A percentile compares a stretch with the other conserved stretches of the same genome.
Evolutionary conservation across 2,888 invertebrate species (phyloP).

Genomic region (Cremastinae sp.): DNA sequence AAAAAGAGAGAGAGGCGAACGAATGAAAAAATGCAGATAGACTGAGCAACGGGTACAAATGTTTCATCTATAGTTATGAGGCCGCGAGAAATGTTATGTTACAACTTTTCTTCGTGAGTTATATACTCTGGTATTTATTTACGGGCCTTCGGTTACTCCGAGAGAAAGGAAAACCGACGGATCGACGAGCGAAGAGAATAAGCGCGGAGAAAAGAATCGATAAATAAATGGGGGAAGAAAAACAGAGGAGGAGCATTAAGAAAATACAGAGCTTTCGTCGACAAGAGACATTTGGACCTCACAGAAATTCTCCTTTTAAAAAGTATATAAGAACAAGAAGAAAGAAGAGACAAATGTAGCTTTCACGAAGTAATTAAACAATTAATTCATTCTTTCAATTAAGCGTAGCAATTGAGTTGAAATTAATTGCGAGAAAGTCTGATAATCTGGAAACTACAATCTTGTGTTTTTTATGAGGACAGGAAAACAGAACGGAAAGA

Average conservation of each 20-base stretch:
- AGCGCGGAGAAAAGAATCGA: conserved; percentile 5
- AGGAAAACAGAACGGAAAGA: neutral
- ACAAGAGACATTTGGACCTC: conserved; percentile 34
- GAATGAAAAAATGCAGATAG: too few species aligned
- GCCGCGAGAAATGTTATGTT: conserved; percentile 16
- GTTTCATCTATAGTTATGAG: conserved; percentile 6
- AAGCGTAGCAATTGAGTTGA: conserved; percentile 8
- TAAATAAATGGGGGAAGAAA: conserved; percentile 2
- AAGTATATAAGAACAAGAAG: neutral
- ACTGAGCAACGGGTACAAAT: conserved; percentile 5
- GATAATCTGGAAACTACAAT: neutral
- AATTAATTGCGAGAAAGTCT: conserved; percentile 1
- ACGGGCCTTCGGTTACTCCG: conserved; percentile 8
- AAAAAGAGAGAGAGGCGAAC: neutral
- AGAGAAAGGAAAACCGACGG: neutral
- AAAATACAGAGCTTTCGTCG: conserved; percentile 16
- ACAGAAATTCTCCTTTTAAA: conserved; percentile 21
- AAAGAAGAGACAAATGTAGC: neutral
- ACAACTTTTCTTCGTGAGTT: conserved; percentile 5
- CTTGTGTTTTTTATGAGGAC: neutral
- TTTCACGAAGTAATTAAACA: conserved; percentile 12
- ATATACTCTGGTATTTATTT: too few species aligned
- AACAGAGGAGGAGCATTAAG: conserved; percentile 9
- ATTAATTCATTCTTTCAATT: conserved; percentile 14
- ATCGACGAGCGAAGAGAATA: conserved; percentile 1